phyloP scores from a whole-genome alignment of 2,797 vertebrate genomes.

The Danio kyathit region DNA sequence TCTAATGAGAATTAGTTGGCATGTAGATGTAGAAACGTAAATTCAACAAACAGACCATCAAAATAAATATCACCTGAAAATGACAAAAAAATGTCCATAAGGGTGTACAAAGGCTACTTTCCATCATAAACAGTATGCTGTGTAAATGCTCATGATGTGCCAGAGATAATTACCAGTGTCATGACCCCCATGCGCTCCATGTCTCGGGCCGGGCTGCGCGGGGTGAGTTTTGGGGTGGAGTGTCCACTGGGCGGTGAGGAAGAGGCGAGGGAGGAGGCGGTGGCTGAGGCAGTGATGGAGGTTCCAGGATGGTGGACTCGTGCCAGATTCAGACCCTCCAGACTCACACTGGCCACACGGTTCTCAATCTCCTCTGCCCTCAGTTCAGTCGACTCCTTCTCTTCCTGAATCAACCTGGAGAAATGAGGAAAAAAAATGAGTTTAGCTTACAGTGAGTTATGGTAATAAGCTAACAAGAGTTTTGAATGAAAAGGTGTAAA shows the following conservation, averaged over 20 bases:
- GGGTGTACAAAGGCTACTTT: too few relatives aligned
- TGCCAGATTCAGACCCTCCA: slow-evolving; percentile 96
- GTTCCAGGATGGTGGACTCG: slow-evolving; percentile 92
- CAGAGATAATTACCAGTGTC: slow-evolving; percentile 86
- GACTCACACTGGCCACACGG: slow-evolving; percentile 95
- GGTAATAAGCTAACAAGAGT: background rate
- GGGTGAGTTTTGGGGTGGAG: slow-evolving; percentile 96
- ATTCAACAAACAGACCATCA: too few relatives aligned
- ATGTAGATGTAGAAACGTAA: too few relatives aligned
- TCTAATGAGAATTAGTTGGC: too few relatives aligned
- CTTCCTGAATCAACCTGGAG: slow-evolving; percentile 96
- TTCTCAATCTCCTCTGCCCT: slow-evolving; percentile 98
- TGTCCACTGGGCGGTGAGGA: slow-evolving; percentile 97
- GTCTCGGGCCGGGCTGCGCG: slow-evolving; percentile 92
- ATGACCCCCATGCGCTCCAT: slow-evolving; percentile 99
- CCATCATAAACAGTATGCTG: background rate
- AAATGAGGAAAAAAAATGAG: slow-evolving; percentile 20
- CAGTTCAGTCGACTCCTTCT: slow-evolving; percentile 97
- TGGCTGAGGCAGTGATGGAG: slow-evolving; percentile 95
- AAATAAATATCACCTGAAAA: too few relatives aligned
- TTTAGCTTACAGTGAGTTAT: slow-evolving; percentile 17
- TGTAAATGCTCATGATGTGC: background rate
- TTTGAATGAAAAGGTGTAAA: background rate
- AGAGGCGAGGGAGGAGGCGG: slow-evolving; percentile 94
- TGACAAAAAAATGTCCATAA: too few relatives aligned